Conservation (phyloP, 2,888 invertebrate genomes). For the Serrognathus titanus region DNA sequence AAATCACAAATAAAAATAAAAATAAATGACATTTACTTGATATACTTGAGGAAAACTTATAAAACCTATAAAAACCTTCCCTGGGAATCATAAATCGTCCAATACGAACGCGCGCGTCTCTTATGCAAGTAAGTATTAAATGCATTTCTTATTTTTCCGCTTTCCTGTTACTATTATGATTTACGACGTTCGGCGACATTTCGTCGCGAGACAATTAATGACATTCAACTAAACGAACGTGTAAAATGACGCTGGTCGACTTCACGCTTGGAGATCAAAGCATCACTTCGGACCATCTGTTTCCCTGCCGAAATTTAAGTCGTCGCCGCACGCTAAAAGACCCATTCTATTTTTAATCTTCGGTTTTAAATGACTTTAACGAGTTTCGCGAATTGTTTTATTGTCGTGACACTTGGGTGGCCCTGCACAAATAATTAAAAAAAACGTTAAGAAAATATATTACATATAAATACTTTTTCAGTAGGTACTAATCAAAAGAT, state of each 20-base stretch:
- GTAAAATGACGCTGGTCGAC: constrained; percentile 21
- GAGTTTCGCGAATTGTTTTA: background rate
- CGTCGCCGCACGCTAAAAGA: background rate
- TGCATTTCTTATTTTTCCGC: too few relatives aligned
- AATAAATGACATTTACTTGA: too few relatives aligned
- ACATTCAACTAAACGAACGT: constrained; percentile 23
- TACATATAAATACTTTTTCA: too few relatives aligned
- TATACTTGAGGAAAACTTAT: too few relatives aligned
- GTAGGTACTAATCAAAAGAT: too few relatives aligned
- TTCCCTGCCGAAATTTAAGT: background rate
- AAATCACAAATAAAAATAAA: too few relatives aligned
- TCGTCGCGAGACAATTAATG: constrained; percentile 25
- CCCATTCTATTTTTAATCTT: background rate
- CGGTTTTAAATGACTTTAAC: background rate
- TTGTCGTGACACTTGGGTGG: background rate
- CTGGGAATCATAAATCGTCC: too few relatives aligned
- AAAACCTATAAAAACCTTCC: too few relatives aligned
- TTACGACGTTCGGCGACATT: constrained; percentile 25
- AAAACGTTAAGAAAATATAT: too few relatives aligned
- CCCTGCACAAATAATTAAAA: too few relatives aligned
- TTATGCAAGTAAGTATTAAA: too few relatives aligned
- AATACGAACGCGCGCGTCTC: too few relatives aligned
- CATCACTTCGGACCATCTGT: background rate
- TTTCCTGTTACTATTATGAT: constrained; percentile 15
- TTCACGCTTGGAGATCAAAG: background rate